Base-by-base conservation (phyloP, 1,140 invertebrate genomes). In the Eurytemora carolleeae region DNA sequence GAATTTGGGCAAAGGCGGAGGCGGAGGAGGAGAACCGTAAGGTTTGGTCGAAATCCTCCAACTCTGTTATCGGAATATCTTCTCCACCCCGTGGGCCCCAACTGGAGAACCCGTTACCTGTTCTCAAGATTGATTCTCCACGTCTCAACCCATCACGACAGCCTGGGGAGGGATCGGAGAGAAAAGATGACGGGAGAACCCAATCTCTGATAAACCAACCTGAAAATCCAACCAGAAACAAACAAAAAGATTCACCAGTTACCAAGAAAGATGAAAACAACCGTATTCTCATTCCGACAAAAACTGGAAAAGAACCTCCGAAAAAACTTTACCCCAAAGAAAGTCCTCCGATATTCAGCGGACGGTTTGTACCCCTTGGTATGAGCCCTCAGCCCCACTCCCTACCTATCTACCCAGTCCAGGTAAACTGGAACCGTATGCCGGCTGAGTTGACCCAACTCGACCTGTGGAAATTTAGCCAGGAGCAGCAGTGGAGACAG, bases 311-410 rank as follows among this genome's bases (percentile, higher is more conserved):
- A 12, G 56, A 57, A 23, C 56, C 56, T 22, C 16, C 22, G 3
- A 57, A 57, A 22, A 57, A 57, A 23, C 23, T 57, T 7, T 57
- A 57, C 56, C 56, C 56, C 21, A 57, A 57, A 23, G 56, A 57
- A 44, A 44, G 31, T 44, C 31, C 31, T 12, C 31, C 31, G 7
- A 44, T 44, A 12, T 44, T 44, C n/a, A 44, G 31, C n/a, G 31
- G 31, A 12, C 31, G 31, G 7, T 44, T 44, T 44, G 7, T 44
- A 44, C 31, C 31, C 7, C 7, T 44, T 12, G 31, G 31, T 44
- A 44, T 44, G 31, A 12, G 16, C 56, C 12, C 56, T 7, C 56
- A 57, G 56, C 56, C 56, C 3, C 56, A 57, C 22, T 57, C 56
- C 16, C 22, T 57, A 17, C 56, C 56, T 16, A 57, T 57, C 22